Conservation (phyloP, 1,140 invertebrate species). For the Zaprionus nigranus region DNA sequence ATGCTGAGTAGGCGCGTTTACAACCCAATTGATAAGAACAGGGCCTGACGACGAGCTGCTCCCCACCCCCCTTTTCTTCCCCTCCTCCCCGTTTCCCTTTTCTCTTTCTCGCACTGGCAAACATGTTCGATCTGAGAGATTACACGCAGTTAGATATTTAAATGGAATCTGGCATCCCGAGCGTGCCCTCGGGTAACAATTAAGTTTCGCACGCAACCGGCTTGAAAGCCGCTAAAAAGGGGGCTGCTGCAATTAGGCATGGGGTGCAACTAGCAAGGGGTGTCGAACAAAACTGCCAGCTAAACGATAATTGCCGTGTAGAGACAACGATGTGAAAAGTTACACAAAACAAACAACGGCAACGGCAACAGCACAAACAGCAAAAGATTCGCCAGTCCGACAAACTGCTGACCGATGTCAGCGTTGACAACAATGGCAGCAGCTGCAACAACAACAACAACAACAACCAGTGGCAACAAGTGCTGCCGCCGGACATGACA, state of each 20-base stretch:
- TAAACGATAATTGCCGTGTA: slow-evolving; percentile 48
- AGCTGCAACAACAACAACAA: neutral
- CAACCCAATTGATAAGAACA: neutral
- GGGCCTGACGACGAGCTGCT: neutral
- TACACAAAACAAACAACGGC: slow-evolving; percentile 56
- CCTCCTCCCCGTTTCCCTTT: neutral
- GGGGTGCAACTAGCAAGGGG: slow-evolving; percentile 38
- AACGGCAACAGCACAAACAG: neutral
- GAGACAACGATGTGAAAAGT: slow-evolving; percentile 70
- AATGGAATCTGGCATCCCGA: neutral
- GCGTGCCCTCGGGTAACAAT: slow-evolving; percentile 3
- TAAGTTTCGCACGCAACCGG: slow-evolving; percentile 28
- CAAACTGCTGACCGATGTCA: slow-evolving; percentile 5
- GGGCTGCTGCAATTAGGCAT: slow-evolving; percentile 16
- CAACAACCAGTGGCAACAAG: neutral
- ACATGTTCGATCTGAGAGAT: neutral
- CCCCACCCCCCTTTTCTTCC: neutral
- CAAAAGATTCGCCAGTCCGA: neutral
- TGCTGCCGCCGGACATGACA: slow-evolving; percentile 27
- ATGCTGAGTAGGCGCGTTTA: neutral
- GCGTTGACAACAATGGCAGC: slow-evolving; percentile 1
- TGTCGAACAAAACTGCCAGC: slow-evolving; percentile 59
- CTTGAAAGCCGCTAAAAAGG: slow-evolving; percentile 31
- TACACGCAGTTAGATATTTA: neutral
- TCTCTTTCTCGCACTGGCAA: neutral